phyloP scores from a whole-genome alignment of 2,888 invertebrate genomes.

The Pardosa pseudoannulata region DNA sequence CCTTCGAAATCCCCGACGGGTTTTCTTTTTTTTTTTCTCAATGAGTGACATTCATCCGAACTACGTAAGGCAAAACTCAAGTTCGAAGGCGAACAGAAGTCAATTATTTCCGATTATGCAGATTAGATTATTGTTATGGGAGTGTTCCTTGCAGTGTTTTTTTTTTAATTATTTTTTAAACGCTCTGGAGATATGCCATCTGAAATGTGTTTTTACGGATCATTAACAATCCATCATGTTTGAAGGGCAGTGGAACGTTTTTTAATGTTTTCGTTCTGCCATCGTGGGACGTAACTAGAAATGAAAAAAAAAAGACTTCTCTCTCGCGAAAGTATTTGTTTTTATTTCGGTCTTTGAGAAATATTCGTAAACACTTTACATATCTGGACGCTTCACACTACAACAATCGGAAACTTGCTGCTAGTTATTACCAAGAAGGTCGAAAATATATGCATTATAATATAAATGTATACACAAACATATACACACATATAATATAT shows the following conservation, averaged over 20 bases:
- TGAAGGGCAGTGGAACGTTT: not conserved
- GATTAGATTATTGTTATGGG: not conserved
- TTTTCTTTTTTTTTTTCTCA: not conserved
- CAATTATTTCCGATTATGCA: slow-evolving; percentile 11
- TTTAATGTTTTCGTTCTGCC: too few relatives aligned
- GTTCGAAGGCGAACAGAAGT: not conserved
- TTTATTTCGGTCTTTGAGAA: too few relatives aligned
- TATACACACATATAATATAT: too few relatives aligned
- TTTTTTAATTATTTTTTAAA: not conserved
- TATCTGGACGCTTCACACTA: too few relatives aligned
- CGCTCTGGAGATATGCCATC: not conserved
- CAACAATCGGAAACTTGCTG: too few relatives aligned
- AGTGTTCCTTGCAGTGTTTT: not conserved
- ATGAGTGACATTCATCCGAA: not conserved
- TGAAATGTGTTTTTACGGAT: not conserved
- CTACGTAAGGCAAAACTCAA: not conserved
- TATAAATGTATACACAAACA: too few relatives aligned
- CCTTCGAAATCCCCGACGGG: not conserved
- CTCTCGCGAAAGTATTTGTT: too few relatives aligned
- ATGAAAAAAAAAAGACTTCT: too few relatives aligned
- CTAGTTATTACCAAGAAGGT: too few relatives aligned
- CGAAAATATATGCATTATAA: too few relatives aligned
- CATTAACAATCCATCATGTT: not conserved
- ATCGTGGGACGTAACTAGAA: too few relatives aligned
- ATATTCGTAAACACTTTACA: too few relatives aligned